phyloP scores from a whole-genome alignment of 2,113 vertebrate species.

The Eonycteris spelaea region DNA sequence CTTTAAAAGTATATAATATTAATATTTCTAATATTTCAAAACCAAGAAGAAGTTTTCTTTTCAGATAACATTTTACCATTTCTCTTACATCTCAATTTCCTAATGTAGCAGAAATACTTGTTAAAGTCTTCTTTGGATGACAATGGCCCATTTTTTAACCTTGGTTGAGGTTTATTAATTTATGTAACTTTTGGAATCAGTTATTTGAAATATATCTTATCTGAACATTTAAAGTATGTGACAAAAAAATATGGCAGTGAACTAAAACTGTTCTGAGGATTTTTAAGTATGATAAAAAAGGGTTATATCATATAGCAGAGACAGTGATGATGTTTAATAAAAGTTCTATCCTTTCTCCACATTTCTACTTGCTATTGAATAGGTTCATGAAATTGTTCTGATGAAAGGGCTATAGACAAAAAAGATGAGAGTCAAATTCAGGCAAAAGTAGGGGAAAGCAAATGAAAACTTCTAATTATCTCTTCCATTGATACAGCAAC shows the following conservation, averaged over 20 bases:
- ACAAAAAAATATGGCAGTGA: background rate
- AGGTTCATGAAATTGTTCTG: background rate
- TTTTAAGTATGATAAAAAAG: background rate
- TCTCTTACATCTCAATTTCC: background rate
- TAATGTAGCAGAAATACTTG: background rate
- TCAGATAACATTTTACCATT: background rate
- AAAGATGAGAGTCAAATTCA: background rate
- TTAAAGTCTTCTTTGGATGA: background rate
- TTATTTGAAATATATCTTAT: background rate
- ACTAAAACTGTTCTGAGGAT: background rate
- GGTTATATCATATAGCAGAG: background rate
- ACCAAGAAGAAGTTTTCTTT: background rate
- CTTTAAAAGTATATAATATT: background rate
- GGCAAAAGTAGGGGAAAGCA: background rate
- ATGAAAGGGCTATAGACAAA: background rate
- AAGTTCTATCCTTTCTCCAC: background rate
- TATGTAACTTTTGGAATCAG: background rate
- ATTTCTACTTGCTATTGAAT: background rate
- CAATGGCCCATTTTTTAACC: background rate
- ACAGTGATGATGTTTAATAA: background rate
- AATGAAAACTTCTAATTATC: background rate
- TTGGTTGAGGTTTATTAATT: background rate
- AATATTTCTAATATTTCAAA: background rate
- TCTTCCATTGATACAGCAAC: background rate
- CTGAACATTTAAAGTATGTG: background rate